Base-by-base conservation (phyloP, 2,113 vertebrate genomes). In the Lophius piscatorius region DNA sequence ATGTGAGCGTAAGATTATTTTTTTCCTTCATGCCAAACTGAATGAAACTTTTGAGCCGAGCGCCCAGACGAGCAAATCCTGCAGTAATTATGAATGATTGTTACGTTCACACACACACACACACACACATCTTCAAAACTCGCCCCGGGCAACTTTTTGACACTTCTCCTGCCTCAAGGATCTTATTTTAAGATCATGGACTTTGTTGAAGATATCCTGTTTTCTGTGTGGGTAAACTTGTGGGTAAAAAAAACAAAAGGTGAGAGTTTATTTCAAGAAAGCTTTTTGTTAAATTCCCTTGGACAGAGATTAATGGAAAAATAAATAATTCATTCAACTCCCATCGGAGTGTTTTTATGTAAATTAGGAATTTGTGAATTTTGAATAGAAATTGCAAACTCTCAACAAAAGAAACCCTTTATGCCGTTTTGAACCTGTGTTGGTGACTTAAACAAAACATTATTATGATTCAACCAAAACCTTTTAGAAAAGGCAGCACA, bases 1-100 rank as follows among this genome's bases (percentile, higher is more conserved):
- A 88, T 84, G 80, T 70, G 60, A 82, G 72, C 55, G 40, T 46
- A 74, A 76, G 80, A 88, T 86, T 76, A 55, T 62, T 87, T 85
- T 81, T n/a, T n/a, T n/a, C n/a, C n/a, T n/a, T 67, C 82, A 86
- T 56, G 76, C 73, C 77, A 36, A 52, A 14, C 46, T 29, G 64
- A 73, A 78, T 83, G 51, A 70, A 74, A 66, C 51, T 35, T n/a
- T 67, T 49, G 60, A 78, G 76, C 67, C 71, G 18, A 23, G 68
- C 46, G 28, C 26, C 64, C 62, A 61, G 49, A 76, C 59, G 31
- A 72, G 71, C 40, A 60, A 70, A 73, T 67, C 77, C 63, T 0
- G 14, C 61, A 31, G 75, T 66, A 49, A 84, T 83, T 58, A 74
- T 63, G 65, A 79, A 17, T 17, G 50, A 71, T 74, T 58, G 68